A percentile compares a stretch with the other conserved stretches of the same genome.
phyloP scores from a whole-genome alignment of 2,797 vertebrate genomes.

The Hydrophis major region DNA sequence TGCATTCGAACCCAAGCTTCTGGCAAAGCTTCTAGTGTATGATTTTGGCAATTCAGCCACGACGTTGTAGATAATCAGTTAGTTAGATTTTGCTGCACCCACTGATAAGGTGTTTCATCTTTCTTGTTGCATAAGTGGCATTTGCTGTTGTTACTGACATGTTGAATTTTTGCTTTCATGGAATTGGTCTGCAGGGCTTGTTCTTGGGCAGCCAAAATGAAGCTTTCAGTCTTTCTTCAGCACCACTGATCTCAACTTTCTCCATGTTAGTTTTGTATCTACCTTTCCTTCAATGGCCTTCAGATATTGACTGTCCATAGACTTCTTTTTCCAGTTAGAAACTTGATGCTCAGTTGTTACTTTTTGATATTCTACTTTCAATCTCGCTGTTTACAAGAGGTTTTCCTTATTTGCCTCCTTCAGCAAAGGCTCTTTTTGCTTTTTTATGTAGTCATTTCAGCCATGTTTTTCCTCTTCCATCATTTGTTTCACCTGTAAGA shows the following conservation, averaged over 20 bases:
- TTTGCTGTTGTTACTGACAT: neutral
- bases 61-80: no score
- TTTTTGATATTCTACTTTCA: neutral
- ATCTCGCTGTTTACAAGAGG: neutral
- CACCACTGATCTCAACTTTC: no score
- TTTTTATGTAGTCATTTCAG: neutral
- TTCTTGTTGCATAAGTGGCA: neutral
- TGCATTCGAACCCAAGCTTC: no score
- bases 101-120: neutral
- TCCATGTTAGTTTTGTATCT: no score
- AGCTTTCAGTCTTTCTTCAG: neutral
- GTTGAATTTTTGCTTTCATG: neutral
- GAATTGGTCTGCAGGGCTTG: neutral
- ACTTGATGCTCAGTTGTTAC: neutral
- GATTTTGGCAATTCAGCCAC: no score
- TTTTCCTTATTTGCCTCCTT: neutral
- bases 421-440: no score
- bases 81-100: no score
- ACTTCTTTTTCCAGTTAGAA: neutral
- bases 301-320: neutral
- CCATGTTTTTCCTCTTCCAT: neutral
- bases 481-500: neutral
- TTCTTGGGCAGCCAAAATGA: neutral
- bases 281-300: no score
- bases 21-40: no score